Evolutionary conservation across 1,140 invertebrate genomes (phyloP).

Genomic region (Drosophila nannoptera): DNA sequence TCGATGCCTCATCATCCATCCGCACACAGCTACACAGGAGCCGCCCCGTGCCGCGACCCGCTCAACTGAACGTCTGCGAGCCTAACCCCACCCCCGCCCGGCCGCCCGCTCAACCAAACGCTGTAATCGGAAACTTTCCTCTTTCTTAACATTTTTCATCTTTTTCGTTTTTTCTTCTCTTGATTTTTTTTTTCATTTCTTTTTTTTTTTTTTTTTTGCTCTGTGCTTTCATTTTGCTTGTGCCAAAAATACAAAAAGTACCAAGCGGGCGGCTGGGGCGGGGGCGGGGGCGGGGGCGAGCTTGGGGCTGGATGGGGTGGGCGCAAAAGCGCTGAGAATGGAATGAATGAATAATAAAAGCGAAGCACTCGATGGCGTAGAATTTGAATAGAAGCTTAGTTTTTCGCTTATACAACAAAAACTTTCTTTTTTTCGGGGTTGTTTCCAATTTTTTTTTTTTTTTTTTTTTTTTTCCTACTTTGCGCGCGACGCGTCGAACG

Average conservation of each 20-base stretch:
- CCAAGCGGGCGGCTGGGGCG: neutral
- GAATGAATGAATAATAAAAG: constrained; percentile 78
- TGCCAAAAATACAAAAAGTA: constrained; percentile 68
- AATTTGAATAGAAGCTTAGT: constrained; percentile 78
- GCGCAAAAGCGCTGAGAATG: constrained; percentile 39
- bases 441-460: constrained; percentile 71
- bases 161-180: constrained; percentile 56
- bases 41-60: constrained; percentile 2
- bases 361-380: constrained; percentile 77
- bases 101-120: constrained; percentile 12
- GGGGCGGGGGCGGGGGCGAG: neutral
- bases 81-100: neutral
- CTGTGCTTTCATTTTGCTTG: constrained; percentile 69
- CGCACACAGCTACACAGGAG: constrained; percentile 20
- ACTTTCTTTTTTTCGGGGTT: constrained; percentile 78
- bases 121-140: constrained; percentile 79
- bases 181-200: constrained; percentile 22
- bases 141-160: constrained; percentile 76
- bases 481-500: constrained; percentile 36
- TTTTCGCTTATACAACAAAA: constrained; percentile 78
- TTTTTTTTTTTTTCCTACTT: constrained; percentile 59
- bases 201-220: neutral
- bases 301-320: neutral
- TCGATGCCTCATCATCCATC: constrained; percentile 13
- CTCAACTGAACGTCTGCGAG: neutral